phyloP scores from a whole-genome alignment of 2,888 invertebrate genomes.

The Schizaphis graminum region DNA sequence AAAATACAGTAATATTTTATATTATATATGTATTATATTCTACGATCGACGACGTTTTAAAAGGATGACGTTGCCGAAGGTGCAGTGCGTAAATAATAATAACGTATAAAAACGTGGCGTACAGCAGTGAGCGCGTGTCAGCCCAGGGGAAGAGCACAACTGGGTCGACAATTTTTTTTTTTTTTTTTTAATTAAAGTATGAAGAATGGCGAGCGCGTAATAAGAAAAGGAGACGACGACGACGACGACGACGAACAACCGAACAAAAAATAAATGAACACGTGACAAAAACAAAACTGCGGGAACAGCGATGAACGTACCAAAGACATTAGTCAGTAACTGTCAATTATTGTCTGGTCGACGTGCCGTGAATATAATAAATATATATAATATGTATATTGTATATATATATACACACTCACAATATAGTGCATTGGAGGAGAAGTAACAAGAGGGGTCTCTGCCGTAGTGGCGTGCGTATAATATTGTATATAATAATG shows the following conservation, averaged over 20 bases:
- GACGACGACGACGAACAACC: neutral
- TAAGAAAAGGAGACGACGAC: neutral
- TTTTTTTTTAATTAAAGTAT: constrained; percentile 46
- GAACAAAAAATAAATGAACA: neutral
- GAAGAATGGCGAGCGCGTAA: constrained; percentile 24
- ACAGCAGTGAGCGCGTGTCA: neutral
- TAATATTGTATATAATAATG: constrained; percentile 5
- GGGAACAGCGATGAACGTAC: constrained; percentile 35
- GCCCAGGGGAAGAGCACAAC: neutral
- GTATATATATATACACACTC: neutral
- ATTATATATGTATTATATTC: neutral
- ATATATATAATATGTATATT: neutral
- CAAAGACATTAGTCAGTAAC: constrained; percentile 63
- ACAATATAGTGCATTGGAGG: neutral
- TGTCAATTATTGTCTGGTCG: constrained; percentile 63
- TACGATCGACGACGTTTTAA: neutral
- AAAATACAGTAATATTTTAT: neutral
- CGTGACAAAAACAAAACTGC: constrained; percentile 62
- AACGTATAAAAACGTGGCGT: neutral
- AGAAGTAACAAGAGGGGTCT: neutral
- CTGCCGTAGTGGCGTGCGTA: neutral
- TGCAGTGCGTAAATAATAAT: neutral
- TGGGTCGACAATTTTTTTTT: neutral
- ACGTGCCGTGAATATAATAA: constrained; percentile 56
- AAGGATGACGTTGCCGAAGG: neutral